Evolutionary conservation across 2,113 vertebrate genomes (phyloP).

Genomic region (Gopherus flavomarginatus): DNA sequence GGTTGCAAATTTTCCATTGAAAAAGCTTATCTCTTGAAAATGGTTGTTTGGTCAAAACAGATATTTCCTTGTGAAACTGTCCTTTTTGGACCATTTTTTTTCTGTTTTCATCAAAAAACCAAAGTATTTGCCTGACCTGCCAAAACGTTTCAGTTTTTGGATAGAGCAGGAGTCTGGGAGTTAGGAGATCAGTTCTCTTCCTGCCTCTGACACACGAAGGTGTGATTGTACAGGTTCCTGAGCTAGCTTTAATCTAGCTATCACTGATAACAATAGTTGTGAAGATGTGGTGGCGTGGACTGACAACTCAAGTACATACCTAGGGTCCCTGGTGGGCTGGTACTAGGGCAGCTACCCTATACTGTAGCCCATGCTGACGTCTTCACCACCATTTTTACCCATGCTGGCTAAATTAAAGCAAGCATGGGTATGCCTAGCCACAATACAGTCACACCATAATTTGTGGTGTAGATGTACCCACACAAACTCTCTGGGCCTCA

Average conservation of each 20-base stretch:
- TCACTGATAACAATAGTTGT: too few species aligned
- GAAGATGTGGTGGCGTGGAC: too few species aligned
- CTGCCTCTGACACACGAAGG: too few species aligned
- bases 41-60: rapidly evolving
- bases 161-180: too few species aligned
- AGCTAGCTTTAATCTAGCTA: too few species aligned
- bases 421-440: background rate
- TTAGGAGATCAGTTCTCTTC: too few species aligned
- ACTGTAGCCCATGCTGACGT: background rate
- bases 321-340: too few species aligned
- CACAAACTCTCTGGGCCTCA: background rate
- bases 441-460: background rate
- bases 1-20: too few species aligned
- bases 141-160: background rate
- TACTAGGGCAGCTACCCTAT: too few species aligned
- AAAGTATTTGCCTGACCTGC: background rate
- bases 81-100: background rate
- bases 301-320: too few species aligned
- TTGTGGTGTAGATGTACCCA: background rate
- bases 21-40: background rate
- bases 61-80: rapidly evolving
- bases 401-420: background rate
- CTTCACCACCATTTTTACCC: background rate
- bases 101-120: background rate
- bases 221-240: too few species aligned